These are phyloP conservation scores for Eristalis intricaria DNA, from an alignment of 2,888 invertebrate genomes.

Conservation along the genomic window DNA sequence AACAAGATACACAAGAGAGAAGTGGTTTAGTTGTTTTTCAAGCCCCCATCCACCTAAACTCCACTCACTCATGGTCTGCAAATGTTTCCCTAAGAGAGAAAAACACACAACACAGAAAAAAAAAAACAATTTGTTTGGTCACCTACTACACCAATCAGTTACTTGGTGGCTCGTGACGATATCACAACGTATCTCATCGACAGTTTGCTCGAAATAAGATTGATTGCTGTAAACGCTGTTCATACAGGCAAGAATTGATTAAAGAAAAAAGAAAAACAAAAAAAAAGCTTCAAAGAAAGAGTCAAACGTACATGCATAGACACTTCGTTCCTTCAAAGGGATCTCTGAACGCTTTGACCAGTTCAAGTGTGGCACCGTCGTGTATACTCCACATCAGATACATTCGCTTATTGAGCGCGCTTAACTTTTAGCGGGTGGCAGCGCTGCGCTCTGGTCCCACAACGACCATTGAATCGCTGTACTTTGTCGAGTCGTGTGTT, in stretches of 20 bases:
- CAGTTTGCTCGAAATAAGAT: slow-evolving; percentile 30
- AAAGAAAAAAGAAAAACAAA: slow-evolving; percentile 5
- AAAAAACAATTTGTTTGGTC: slow-evolving; percentile 46
- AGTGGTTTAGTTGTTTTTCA: slow-evolving; percentile 39
- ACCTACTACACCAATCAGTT: slow-evolving; percentile 66
- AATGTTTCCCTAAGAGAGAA: slow-evolving; percentile 41
- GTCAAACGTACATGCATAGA: slow-evolving; percentile 21
- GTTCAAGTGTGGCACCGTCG: slow-evolving; percentile 32
- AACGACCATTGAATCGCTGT: slow-evolving; percentile 60
- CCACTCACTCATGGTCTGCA: slow-evolving; percentile 43
- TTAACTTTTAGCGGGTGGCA: slow-evolving; percentile 67
- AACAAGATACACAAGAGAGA: slow-evolving; percentile 60
- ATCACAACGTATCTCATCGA: slow-evolving; percentile 63
- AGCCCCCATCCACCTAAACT: slow-evolving; percentile 35
- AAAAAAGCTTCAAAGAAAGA: slow-evolving; percentile 51
- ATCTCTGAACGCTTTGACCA: neutral
- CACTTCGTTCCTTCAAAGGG: slow-evolving; percentile 53
- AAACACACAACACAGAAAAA: slow-evolving; percentile 8
- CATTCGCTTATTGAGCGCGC: slow-evolving; percentile 3
- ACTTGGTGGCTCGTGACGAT: slow-evolving; percentile 64
- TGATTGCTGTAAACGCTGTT: slow-evolving; percentile 15
- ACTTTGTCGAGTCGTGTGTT: slow-evolving; percentile 27
- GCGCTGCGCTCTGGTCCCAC: slow-evolving; percentile 24
- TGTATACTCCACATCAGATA: slow-evolving; percentile 29
- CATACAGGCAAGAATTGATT: neutral